Conservation (phyloP, 1,140 invertebrate genomes). For the Bathynomus jamesi region DNA sequence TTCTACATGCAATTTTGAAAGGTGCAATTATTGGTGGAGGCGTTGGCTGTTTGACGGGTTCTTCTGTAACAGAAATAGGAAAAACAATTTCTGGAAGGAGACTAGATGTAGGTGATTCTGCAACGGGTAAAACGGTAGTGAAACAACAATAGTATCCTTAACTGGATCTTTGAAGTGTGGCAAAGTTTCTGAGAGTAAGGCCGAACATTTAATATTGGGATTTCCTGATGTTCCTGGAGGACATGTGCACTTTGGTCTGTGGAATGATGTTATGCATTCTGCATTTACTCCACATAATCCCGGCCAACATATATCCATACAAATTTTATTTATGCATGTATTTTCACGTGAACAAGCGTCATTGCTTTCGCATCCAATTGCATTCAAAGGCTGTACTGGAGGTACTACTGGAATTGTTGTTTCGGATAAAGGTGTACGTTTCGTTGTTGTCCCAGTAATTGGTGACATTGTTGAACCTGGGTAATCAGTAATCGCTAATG, state of each 20-base stretch:
- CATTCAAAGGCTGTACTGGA: conserved; percentile 45
- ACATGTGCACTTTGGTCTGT: conserved; percentile 42
- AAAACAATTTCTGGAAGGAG: conserved; percentile 11
- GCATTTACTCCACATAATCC: conserved; percentile 42
- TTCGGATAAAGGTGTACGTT: not conserved
- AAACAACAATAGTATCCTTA: too few species aligned
- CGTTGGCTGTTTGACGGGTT: conserved; percentile 1
- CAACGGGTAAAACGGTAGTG: conserved; percentile 7
- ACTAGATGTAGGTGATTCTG: not conserved
- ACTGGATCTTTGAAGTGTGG: conserved; percentile 60
- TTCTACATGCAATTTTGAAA: conserved; percentile 68
- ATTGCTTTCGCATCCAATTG: conserved; percentile 62
- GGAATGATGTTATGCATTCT: conserved; percentile 40
- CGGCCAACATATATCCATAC: conserved; percentile 54
- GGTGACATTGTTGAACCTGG: conserved; percentile 10
- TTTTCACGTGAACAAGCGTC: conserved; percentile 70
- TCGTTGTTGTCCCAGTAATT: conserved; percentile 9
- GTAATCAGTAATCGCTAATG: not conserved
- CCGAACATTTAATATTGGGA: conserved; percentile 56
- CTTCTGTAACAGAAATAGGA: conserved; percentile 1
- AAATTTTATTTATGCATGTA: conserved; percentile 67
- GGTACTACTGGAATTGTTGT: not conserved
- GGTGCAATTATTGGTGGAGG: conserved; percentile 65
- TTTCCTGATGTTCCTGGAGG: conserved; percentile 53
- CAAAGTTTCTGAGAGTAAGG: conserved; percentile 67